Evolutionary conservation across 2,888 invertebrate species (phyloP).

Genomic region (Microchrysa polita): DNA sequence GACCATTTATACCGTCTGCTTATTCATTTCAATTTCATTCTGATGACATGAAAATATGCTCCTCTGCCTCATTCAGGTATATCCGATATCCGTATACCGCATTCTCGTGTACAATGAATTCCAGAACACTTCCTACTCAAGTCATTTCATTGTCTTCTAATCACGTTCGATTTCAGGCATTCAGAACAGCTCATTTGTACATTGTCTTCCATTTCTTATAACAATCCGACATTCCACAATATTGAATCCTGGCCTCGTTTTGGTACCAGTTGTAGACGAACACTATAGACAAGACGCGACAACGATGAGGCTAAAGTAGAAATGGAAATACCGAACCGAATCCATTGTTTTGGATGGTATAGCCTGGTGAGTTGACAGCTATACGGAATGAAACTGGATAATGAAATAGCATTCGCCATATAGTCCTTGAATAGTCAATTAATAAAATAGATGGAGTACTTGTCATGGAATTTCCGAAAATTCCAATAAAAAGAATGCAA

Average conservation of each 20-base stretch:
- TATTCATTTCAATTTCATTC: not conserved
- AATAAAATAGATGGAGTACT: not conserved
- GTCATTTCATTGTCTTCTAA: not conserved
- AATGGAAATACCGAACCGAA: not conserved
- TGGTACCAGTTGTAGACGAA: not conserved
- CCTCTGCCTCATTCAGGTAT: not conserved
- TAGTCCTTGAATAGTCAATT: slow-evolving; percentile 6
- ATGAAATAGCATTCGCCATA: slow-evolving; percentile 5
- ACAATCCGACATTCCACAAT: not conserved
- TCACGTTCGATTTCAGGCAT: slow-evolving; percentile 5
- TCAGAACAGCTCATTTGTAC: not conserved
- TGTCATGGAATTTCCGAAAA: not conserved
- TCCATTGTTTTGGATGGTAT: slow-evolving; percentile 3
- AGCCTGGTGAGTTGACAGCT: not conserved
- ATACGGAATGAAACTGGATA: not conserved
- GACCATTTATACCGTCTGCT: not conserved
- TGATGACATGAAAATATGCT: not conserved
- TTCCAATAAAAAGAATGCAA: not conserved
- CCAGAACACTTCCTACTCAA: not conserved
- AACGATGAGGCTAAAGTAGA: too few relatives aligned
- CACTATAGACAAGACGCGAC: too few relatives aligned
- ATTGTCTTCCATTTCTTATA: not conserved
- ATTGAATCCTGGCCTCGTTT: not conserved
- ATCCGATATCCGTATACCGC: not conserved
- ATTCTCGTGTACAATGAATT: not conserved